Conservation (phyloP, 2,888 invertebrate genomes). For the Pycnomerus fuliginosus region DNA sequence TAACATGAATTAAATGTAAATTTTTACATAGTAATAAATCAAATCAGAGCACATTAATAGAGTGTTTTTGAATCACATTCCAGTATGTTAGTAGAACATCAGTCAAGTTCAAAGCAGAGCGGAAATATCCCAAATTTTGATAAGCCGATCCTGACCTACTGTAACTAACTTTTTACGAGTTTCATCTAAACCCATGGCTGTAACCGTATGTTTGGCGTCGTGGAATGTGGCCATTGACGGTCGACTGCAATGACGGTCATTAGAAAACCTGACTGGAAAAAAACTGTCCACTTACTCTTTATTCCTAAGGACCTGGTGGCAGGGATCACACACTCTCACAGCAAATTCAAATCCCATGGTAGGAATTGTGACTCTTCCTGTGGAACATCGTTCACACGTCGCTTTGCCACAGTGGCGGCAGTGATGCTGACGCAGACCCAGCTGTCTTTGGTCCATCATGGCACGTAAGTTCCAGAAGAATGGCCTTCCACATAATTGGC, state of each 20-base stretch:
- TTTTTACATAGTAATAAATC: slow-evolving; percentile 29
- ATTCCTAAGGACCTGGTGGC: slow-evolving; percentile 78
- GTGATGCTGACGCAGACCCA: slow-evolving; percentile 89
- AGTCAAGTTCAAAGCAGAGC: slow-evolving; percentile 52
- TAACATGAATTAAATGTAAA: slow-evolving; percentile 30
- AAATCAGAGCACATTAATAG: slow-evolving; percentile 45
- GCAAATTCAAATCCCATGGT: slow-evolving; percentile 98
- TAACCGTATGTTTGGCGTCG: slow-evolving; percentile 90
- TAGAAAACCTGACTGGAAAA: slow-evolving; percentile 1
- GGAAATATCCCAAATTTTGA: slow-evolving; percentile 89
- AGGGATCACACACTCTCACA: slow-evolving; percentile 92
- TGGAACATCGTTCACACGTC: slow-evolving; percentile 90
- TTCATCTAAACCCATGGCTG: slow-evolving; percentile 87
- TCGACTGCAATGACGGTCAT: too few species aligned
- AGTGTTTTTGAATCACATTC: slow-evolving; percentile 48
- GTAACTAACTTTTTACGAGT: slow-evolving; percentile 84
- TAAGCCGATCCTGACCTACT: slow-evolving; percentile 91
- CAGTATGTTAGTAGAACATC: slow-evolving; percentile 31
- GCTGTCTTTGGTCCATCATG: slow-evolving; percentile 96
- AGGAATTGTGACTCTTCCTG: slow-evolving; percentile 85
- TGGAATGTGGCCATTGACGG: slow-evolving; percentile 93
- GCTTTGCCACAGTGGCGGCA: slow-evolving; percentile 95
- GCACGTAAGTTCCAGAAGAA: slow-evolving; percentile 99
- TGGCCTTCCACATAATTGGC: slow-evolving; percentile 91
- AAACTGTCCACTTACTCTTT: slow-evolving; percentile 70